A percentile compares a stretch with the other conserved stretches of the same genome.
phyloP scores from a whole-genome alignment of 1,140 invertebrate species.

The Dreissena rostriformis region DNA sequence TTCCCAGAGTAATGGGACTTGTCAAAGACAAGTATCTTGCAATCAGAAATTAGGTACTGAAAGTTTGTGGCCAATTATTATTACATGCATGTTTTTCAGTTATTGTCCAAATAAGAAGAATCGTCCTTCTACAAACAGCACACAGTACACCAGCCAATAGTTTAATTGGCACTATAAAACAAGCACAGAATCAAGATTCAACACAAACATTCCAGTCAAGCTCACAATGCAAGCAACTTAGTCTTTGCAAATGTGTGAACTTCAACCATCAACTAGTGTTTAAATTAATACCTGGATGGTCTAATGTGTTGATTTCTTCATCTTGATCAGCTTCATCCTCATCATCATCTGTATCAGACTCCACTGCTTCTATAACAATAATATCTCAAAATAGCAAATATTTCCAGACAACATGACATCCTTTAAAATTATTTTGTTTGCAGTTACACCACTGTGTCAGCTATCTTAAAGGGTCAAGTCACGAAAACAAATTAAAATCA shows the following conservation, averaged over 20 bases:
- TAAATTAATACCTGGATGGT: constrained; percentile 41
- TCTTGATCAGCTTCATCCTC: constrained; percentile 24
- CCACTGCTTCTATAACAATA: constrained; percentile 44
- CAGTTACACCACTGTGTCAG: constrained; percentile 7
- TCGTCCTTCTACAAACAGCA: no score
- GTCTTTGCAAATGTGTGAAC: constrained; percentile 34
- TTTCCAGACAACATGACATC: constrained; percentile 21
- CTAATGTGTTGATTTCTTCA: constrained; percentile 17
- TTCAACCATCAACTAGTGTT: constrained; percentile 41
- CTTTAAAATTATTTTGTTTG: constrained; percentile 36
- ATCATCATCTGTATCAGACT: constrained; percentile 29
- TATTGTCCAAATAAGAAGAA: no score
- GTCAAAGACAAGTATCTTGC: no score
- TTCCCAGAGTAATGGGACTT: no score
- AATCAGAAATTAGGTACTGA: no score
- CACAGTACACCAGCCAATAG: background rate
- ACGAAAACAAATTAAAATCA: no score
- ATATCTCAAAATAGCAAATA: constrained; percentile 38
- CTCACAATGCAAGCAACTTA: constrained; percentile 28
- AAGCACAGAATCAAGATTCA: constrained; percentile 25
- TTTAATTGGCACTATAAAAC: background rate
- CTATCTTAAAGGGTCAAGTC: no score
- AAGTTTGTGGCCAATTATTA: no score
- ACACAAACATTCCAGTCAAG: constrained; percentile 24
- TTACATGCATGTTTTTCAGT: no score